Evolutionary conservation across 2,797 vertebrate genomes (phyloP).

Genomic region (Valencia hispanica): DNA sequence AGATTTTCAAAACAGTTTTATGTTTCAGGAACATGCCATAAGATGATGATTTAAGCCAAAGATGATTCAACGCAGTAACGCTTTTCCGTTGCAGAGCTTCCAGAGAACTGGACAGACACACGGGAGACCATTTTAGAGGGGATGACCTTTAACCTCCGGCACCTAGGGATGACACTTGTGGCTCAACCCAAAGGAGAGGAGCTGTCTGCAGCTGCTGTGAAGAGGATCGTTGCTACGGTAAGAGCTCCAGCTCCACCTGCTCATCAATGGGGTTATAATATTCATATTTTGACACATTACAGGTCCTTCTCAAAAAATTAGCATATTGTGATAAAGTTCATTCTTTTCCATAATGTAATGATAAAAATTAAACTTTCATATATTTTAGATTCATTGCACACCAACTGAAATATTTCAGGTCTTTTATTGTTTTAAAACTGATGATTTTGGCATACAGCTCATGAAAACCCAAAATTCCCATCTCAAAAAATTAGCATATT

Average conservation of each 20-base stretch:
- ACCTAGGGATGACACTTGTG: slow-evolving; percentile 95
- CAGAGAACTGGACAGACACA: slow-evolving; percentile 97
- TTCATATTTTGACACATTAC: neutral
- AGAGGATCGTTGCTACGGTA: slow-evolving; percentile 92
- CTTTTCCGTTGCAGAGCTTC: slow-evolving; percentile 84
- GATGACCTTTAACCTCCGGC: slow-evolving; percentile 93
- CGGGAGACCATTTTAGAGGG: slow-evolving; percentile 93
- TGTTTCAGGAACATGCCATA: slow-evolving; percentile 23
- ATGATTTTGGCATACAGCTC: too few relatives aligned
- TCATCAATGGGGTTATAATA: neutral
- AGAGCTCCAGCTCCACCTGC: neutral
- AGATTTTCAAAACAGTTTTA: slow-evolving; percentile 21
- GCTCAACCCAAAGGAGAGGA: slow-evolving; percentile 97
- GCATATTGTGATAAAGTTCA: too few relatives aligned
- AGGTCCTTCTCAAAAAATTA: too few relatives aligned
- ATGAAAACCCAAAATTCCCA: too few relatives aligned
- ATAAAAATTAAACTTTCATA: too few relatives aligned
- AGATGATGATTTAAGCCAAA: slow-evolving; percentile 12
- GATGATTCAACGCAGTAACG: neutral
- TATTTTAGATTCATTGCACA: too few relatives aligned
- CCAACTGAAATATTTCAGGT: too few relatives aligned
- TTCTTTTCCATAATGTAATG: too few relatives aligned
- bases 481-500: too few relatives aligned
- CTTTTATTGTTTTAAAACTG: too few relatives aligned
- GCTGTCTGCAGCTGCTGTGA: slow-evolving; percentile 89